These are phyloP conservation scores for Lanistes nyassanus DNA, from an alignment of 1,140 invertebrate species.

Conservation along the genomic window DNA sequence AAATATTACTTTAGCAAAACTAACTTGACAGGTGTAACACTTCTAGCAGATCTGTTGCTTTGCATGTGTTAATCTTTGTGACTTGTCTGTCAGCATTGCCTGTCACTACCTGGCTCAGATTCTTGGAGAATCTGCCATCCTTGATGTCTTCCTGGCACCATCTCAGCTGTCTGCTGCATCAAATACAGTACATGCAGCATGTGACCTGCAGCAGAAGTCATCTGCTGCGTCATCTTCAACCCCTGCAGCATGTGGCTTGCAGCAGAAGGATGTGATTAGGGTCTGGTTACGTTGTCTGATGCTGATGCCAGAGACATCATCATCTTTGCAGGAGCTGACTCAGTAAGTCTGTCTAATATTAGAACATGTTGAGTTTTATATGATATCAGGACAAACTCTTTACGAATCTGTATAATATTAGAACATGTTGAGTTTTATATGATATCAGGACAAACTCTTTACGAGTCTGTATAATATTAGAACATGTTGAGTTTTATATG, in stretches of 20 bases:
- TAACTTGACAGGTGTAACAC: too few species aligned
- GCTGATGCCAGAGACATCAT: conserved; percentile 32
- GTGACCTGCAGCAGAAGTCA: conserved; percentile 26
- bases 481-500: too few species aligned
- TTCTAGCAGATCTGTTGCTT: too few species aligned
- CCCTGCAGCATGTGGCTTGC: conserved; percentile 1
- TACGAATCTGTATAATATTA: too few species aligned
- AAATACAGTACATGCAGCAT: conserved; percentile 1
- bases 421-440: too few species aligned
- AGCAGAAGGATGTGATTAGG: conserved; percentile 40
- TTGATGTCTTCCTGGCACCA: conserved; percentile 23
- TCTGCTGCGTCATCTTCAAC: background rate
- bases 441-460: too few species aligned
- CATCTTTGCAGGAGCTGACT: conserved; percentile 34
- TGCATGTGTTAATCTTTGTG: background rate
- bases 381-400: too few species aligned
- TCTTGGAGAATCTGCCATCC: conserved; percentile 27
- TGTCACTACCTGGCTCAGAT: conserved; percentile 46
- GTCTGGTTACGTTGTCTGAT: conserved; percentile 46
- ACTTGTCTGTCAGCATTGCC: conserved; percentile 31
- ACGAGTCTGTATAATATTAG: too few species aligned
- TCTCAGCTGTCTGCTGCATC: background rate
- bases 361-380: too few species aligned
- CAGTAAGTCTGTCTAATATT: conserved; percentile 37
- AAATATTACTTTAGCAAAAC: too few species aligned